Conservation (phyloP, 2,797 vertebrate species). For the Peromyscus melanophrys region DNA sequence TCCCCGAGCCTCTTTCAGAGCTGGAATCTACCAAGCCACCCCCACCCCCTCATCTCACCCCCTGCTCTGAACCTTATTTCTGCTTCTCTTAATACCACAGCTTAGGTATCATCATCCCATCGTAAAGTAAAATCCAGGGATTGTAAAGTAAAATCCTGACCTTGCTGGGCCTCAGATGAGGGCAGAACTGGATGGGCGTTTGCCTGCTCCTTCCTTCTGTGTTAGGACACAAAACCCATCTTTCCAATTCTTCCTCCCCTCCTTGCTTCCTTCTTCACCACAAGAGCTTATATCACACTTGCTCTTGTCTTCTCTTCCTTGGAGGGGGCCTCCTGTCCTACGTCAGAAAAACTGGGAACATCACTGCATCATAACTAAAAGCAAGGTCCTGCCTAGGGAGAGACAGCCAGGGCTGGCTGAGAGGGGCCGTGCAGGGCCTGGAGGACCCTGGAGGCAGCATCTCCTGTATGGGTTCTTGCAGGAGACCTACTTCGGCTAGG, state of each 20-base stretch:
- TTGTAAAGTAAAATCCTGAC: neutral
- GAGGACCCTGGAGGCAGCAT: neutral
- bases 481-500: neutral
- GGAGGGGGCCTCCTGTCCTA: neutral
- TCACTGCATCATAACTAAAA: neutral
- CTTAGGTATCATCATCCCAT: no score
- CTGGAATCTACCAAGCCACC: neutral
- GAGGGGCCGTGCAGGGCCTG: neutral
- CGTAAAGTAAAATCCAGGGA: no score
- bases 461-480: neutral
- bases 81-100: no score
- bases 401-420: neutral
- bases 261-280: neutral
- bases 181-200: neutral
- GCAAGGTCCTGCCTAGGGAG: neutral
- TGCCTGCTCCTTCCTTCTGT: neutral
- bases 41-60: no score
- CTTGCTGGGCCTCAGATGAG: no score
- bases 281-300: neutral
- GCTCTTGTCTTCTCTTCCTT: neutral
- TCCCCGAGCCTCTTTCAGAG: neutral
- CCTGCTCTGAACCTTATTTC: neutral
- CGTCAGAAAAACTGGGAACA: neutral
- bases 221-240: rapidly evolving
- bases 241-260: neutral